Percentiles rank a stretch among this genome's conserved stretches.
phyloP scores from a whole-genome alignment of 1,140 invertebrate species.

The Zaprionus nigranus region DNA sequence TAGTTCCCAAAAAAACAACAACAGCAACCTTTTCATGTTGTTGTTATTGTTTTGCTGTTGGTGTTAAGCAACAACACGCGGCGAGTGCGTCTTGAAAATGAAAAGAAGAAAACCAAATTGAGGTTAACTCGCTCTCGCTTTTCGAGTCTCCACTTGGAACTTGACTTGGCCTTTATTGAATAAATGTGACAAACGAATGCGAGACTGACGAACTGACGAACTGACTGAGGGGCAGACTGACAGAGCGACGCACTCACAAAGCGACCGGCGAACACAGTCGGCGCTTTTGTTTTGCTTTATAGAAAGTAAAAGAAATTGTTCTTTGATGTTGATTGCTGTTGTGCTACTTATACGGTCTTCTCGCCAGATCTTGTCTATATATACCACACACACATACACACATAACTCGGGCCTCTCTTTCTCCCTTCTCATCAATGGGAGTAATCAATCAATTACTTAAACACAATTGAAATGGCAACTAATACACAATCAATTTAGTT shows the following conservation, averaged over 20 bases:
- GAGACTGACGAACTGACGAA: constrained; percentile 65
- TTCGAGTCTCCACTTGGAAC: constrained; percentile 57
- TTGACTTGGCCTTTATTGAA: constrained; percentile 78
- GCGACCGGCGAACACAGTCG: constrained; percentile 42
- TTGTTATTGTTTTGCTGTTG: constrained; percentile 54
- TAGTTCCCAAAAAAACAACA: constrained; percentile 33
- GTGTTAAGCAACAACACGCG: constrained; percentile 68
- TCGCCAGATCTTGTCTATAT: constrained; percentile 25
- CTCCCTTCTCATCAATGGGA: constrained; percentile 29
- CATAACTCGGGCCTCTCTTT: constrained; percentile 25
- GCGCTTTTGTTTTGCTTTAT: constrained; percentile 70
- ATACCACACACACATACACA: background rate
- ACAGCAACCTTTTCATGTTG: constrained; percentile 26
- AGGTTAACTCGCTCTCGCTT: constrained; percentile 81
- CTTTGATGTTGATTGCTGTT: constrained; percentile 53
- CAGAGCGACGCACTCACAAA: constrained; percentile 31
- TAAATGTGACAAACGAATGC: constrained; percentile 77
- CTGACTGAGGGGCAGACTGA: constrained; percentile 36
- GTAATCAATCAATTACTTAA: constrained; percentile 69
- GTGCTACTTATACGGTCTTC: constrained; percentile 63
- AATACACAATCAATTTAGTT: constrained; percentile 53
- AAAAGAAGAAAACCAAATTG: constrained; percentile 50
- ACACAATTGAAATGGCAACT: constrained; percentile 52
- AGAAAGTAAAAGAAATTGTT: constrained; percentile 83
- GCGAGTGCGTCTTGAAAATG: constrained; percentile 68